Conservation (phyloP, 2,888 invertebrate species). For the Deladenus siricidicola region DNA sequence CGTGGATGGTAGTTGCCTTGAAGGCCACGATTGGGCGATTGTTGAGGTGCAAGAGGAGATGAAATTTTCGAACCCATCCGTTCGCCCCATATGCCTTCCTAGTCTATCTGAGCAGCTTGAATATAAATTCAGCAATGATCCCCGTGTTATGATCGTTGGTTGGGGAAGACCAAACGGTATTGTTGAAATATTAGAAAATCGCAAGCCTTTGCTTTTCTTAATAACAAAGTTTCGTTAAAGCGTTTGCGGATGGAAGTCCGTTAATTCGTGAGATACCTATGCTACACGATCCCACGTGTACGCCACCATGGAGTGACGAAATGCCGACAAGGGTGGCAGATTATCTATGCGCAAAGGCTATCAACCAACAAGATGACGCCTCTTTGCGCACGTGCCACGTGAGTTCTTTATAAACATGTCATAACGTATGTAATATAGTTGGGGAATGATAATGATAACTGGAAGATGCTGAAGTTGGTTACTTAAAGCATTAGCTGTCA, state of each 20-base stretch:
- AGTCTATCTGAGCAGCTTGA: slow-evolving; percentile 17
- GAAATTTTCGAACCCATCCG: slow-evolving; percentile 1
- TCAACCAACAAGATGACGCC: slow-evolving; percentile 34
- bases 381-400: slow-evolving; percentile 48
- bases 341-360: slow-evolving; percentile 46
- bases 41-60: slow-evolving; percentile 1
- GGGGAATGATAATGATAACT: background rate
- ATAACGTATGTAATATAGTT: too few species aligned
- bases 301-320: slow-evolving; percentile 40
- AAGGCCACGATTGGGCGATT: slow-evolving; percentile 47
- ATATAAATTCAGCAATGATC: background rate
- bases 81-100: slow-evolving; percentile 47
- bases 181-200: background rate
- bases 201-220: background rate
- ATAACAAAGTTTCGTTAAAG: slow-evolving; percentile 22
- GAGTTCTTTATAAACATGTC: too few species aligned
- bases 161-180: slow-evolving; percentile 45
- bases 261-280: slow-evolving; percentile 46
- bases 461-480: background rate
- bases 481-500: too few species aligned
- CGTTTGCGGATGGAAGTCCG: slow-evolving; percentile 41
- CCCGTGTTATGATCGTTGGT: slow-evolving; percentile 35
- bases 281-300: slow-evolving; percentile 39
- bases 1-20: slow-evolving; percentile 26
- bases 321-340: slow-evolving; percentile 42